Base-by-base conservation (phyloP, 2,797 vertebrate species). In the Acipenser oxyrinchus region DNA sequence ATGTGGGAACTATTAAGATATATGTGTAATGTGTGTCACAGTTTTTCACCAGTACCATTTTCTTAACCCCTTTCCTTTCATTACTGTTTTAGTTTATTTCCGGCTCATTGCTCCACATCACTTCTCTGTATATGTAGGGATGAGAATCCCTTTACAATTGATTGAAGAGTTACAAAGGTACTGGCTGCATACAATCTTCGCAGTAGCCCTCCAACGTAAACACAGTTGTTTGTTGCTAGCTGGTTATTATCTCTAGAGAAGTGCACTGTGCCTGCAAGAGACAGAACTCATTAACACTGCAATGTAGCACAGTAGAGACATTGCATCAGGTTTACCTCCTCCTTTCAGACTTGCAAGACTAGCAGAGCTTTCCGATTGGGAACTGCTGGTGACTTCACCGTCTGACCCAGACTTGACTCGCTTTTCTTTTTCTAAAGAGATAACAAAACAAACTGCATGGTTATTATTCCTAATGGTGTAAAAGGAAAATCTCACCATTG, bases 371-470 rank as follows among this genome's bases (percentile, higher is more conserved):
- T 87, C 91, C 0, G 81, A 77, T 74, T 69, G 76, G 64, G 87
- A 79, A 73, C 84, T 88, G 68, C 88, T 88, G 6, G 76, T 81
- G 63, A 74, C 77, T 60, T 93, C 93, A 11, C 84, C 88, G 0
- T 93, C 94, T 48, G 92, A 83, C 64, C 82, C 79, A 8, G 86
- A 81, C 69, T 89, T 92, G 63, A 88, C 91, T 69, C 89, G 83
- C 76, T 95, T 98, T 72, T 97, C 96, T 80, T 93, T 98, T 76
- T 95, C 95, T 98, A 76, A 12, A 78, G 37, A 0, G 12, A 51
- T 55, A 10, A n/a, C 6, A 9, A 55, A 55, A n/a, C 52, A 55
- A 18, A 6, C 6, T 37, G 10, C 48, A 37, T 23, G 15, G 1
- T 4, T 6, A n/a, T 18, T 2, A 15, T 9, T 10, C 6, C 48